A percentile compares a stretch with the other conserved stretches of the same genome.
These are phyloP conservation scores for Oenanthe oenanthe DNA, from an alignment of 2,113 vertebrate species.

Conservation along the genomic window DNA sequence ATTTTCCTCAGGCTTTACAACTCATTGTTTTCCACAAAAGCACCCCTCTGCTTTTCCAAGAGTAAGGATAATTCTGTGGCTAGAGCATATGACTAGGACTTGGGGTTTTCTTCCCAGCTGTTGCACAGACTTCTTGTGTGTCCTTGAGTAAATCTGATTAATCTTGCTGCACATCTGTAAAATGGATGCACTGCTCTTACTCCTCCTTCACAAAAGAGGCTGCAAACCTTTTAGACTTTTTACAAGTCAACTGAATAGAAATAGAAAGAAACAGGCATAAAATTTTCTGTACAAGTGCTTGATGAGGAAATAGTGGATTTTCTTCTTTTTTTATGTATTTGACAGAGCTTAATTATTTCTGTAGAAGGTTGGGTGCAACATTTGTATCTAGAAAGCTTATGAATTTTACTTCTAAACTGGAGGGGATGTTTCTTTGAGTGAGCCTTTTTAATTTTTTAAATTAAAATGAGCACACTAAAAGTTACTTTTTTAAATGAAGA, in stretches of 20 bases:
- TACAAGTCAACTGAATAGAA: neutral
- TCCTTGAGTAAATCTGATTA: conserved; percentile 29
- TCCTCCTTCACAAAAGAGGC: neutral
- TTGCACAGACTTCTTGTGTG: conserved; percentile 48
- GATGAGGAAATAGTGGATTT: neutral
- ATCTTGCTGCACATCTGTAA: conserved; percentile 34
- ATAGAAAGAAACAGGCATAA: neutral
- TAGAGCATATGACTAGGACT: conserved; percentile 34
- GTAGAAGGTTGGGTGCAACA: neutral
- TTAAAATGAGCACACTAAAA: neutral
- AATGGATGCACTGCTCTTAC: neutral
- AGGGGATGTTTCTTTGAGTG: neutral
- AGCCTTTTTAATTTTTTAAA: neutral
- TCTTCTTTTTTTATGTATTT: neutral
- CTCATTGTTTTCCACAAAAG: conserved; percentile 60
- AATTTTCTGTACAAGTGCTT: neutral
- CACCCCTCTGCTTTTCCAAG: conserved; percentile 42
- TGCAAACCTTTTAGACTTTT: neutral
- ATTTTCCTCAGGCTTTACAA: conserved; percentile 54
- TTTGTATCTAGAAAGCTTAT: neutral
- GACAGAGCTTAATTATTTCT: neutral
- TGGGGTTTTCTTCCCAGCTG: conserved; percentile 52
- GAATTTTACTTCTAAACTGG: neutral
- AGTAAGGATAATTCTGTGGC: conserved; percentile 52
- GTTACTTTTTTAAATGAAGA: neutral